Evolutionary conservation across 2,113 vertebrate species (phyloP).

Genomic region (Corydoras sp.): DNA sequence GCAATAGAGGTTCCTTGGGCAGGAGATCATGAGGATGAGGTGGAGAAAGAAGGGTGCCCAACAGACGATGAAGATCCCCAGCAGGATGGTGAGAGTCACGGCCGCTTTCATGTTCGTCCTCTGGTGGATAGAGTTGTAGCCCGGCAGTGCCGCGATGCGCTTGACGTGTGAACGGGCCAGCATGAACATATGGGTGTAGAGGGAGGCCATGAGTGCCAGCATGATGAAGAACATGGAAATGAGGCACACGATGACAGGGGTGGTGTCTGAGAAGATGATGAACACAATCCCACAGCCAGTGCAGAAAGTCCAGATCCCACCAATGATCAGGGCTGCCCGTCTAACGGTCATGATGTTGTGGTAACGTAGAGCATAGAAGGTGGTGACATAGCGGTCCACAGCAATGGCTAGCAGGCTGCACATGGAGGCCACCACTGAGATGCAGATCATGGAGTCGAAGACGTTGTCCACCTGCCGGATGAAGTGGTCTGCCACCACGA

Average conservation of each 20-base stretch:
- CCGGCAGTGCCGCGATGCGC: slow-evolving; percentile 55
- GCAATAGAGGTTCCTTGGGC: slow-evolving; percentile 77
- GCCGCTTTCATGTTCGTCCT: slow-evolving; percentile 77
- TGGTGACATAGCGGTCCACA: slow-evolving; percentile 80
- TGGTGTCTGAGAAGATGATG: slow-evolving; percentile 79
- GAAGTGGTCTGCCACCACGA: slow-evolving; percentile 69
- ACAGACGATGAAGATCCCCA: slow-evolving; percentile 79
- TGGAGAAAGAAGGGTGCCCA: slow-evolving; percentile 88
- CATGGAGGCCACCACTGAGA: slow-evolving; percentile 82
- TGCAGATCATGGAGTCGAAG: slow-evolving; percentile 85
- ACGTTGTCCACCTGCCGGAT: slow-evolving; percentile 80
- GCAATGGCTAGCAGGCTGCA: slow-evolving; percentile 84
- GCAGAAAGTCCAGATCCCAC: slow-evolving; percentile 74
- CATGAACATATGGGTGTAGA: slow-evolving; percentile 83
- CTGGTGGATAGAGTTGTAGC: slow-evolving; percentile 69
- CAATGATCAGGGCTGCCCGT: slow-evolving; percentile 66
- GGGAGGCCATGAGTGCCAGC: slow-evolving; percentile 79
- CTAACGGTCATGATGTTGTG: slow-evolving; percentile 80
- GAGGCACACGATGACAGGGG: slow-evolving; percentile 78
- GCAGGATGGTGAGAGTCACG: slow-evolving; percentile 76
- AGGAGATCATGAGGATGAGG: slow-evolving; percentile 81
- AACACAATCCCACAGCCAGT: slow-evolving; percentile 78
- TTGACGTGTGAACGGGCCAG: slow-evolving; percentile 63
- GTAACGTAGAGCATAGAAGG: slow-evolving; percentile 82
- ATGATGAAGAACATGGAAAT: slow-evolving; percentile 82